A percentile compares a stretch with the other conserved stretches of the same genome.
These are phyloP conservation scores for Copsychus sechellarum DNA, from an alignment of 2,113 vertebrate genomes.

Conservation along the genomic window DNA sequence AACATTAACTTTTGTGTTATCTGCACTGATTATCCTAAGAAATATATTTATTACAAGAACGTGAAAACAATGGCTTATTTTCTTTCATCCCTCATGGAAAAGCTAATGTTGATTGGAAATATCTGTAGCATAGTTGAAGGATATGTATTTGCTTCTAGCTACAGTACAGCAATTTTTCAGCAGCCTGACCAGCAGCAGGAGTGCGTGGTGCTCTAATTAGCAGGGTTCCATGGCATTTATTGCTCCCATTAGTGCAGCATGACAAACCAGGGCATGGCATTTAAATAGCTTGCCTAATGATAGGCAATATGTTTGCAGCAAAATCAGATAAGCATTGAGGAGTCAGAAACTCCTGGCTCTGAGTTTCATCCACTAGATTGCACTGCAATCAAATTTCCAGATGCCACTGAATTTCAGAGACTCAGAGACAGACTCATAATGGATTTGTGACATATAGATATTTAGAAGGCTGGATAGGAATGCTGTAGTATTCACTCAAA, in stretches of 20 bases:
- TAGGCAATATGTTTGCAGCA: neutral
- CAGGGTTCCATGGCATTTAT: neutral
- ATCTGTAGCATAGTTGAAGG: neutral
- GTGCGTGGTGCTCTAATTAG: neutral
- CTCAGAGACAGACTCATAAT: neutral
- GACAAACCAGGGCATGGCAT: neutral
- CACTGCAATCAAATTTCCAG: neutral
- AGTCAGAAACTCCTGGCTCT: neutral
- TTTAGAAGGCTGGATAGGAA: neutral
- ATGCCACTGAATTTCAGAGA: neutral
- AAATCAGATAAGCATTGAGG: neutral
- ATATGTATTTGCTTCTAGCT: neutral
- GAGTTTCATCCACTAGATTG: neutral
- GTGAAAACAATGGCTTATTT: neutral
- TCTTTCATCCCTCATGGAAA: neutral
- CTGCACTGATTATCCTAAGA: neutral
- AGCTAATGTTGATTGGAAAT: neutral
- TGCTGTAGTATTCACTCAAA: neutral
- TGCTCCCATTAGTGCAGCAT: neutral
- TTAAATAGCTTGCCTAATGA: slow-evolving; percentile 1
- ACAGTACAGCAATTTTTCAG: neutral
- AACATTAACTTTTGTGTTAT: neutral
- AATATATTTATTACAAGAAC: neutral
- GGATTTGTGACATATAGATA: neutral
- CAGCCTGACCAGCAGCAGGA: neutral